Evolutionary conservation across 2,888 invertebrate genomes (phyloP), one percentile per base, ranked within the genome.

Genomic region (Agrochola lota): DNA sequence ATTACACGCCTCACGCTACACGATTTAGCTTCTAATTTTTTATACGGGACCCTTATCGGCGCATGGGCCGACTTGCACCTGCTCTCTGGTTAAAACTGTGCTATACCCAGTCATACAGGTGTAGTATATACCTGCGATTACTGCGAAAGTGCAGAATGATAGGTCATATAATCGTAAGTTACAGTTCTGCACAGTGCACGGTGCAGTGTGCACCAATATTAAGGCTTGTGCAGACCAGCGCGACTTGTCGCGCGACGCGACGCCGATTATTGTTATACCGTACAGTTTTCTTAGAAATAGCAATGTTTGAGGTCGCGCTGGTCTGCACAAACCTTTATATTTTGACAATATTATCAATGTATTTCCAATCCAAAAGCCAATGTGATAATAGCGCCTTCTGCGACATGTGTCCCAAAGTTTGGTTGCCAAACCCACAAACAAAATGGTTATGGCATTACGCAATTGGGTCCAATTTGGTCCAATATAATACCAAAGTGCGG

Each of bases 401-500:
- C 15, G 30, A 35, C 15, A 62, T n/a, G 57, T 30, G 66, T 67
- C 71, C 63, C 69, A 81, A 87, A 84, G 71, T 74, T 84, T 84
- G 79, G 74, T 78, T 67, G 71, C 80, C 87, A 85, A 85, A 74
- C 73, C 20, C 70, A 68, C 80, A 78, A 73, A 78, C 77, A 81
- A 80, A 74, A 74, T 82, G 63, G 78, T 60, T 69, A 77, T 63
- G 75, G 78, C 83, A 85, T 87, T 86, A 87, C 85, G 84, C 85
- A 90, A 88, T 90, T 90, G 88, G 87, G 82, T 80, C 91, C 86
- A 91, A 86, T 84, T 81, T 81, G 81, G 68, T 57, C 91, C 91
- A 90, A 91, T 85, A 74, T 84, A 71, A 62, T 70, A 83, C 81
- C 80, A 81, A 82, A 71, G 74, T 74, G 74, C 67, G 46, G 63